These are phyloP conservation scores for Gymnoscelis rufifasciata DNA, from an alignment of 2,888 invertebrate species.

Conservation along the genomic window DNA sequence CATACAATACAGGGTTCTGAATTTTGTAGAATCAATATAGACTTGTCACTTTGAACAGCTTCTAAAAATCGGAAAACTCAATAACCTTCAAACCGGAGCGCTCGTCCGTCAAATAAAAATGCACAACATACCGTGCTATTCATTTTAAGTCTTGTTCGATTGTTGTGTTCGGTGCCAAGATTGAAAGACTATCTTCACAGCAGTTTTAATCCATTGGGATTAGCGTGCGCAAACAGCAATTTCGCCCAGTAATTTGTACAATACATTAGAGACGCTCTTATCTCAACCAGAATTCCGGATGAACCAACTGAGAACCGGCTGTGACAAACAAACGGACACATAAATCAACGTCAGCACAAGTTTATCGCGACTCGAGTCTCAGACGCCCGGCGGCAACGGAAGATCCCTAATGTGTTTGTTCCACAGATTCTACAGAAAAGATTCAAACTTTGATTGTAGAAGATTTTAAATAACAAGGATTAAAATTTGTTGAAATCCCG, in stretches of 20 bases:
- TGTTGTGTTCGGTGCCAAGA: too few relatives aligned
- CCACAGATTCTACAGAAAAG: constrained; percentile 39
- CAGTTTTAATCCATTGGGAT: too few relatives aligned
- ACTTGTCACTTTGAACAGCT: too few relatives aligned
- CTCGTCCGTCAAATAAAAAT: too few relatives aligned
- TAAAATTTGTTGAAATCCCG: background rate
- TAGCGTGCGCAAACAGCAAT: constrained; percentile 53
- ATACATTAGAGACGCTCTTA: constrained; percentile 62
- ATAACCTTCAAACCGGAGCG: too few relatives aligned
- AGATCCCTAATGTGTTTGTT: constrained; percentile 69
- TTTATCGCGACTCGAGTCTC: constrained; percentile 60
- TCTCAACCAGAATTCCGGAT: constrained; percentile 59
- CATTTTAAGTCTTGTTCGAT: too few relatives aligned
- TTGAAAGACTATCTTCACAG: too few relatives aligned
- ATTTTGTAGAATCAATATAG: too few relatives aligned
- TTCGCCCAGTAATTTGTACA: constrained; percentile 63
- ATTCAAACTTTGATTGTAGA: constrained; percentile 42
- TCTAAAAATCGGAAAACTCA: too few relatives aligned
- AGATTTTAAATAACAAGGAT: constrained; percentile 14
- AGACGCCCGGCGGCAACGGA: constrained; percentile 26
- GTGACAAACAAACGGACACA: constrained; percentile 73
- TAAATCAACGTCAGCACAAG: constrained; percentile 74
- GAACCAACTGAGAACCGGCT: constrained; percentile 53
- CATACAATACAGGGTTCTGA: too few relatives aligned
- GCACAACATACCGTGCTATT: too few relatives aligned